Evolutionary conservation across 2,113 vertebrate species (phyloP), one percentile per base, ranked within the genome.

Genomic region (Phalacrocorax pelagicus): DNA sequence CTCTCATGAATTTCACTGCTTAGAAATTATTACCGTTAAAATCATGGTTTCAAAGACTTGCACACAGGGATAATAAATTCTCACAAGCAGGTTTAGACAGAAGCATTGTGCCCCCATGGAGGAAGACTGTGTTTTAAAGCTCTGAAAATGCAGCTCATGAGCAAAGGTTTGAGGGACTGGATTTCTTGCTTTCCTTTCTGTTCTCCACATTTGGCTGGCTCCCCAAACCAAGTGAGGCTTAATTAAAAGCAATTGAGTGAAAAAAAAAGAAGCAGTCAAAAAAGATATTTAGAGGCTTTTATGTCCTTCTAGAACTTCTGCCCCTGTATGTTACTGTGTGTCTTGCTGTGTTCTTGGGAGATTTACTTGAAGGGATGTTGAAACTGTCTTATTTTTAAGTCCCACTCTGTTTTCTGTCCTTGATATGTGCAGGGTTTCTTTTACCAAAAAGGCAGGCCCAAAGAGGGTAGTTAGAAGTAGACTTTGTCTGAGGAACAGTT

Each of bases 21-120:
- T 57, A 88, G 94, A 63, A 96, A 96, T 97, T 91, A 96, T 94
- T 97, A 86, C 94, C 90, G 49, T 95, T 95, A 96, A 83, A 96
- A 93, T 93, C 77, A 90, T 18, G 63, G 89, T 75, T 96, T 94
- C 96, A 94, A 95, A 97, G 94, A 79, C 78, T 63, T 71, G 55
- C 6, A 6, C 81, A 58, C 81, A 77, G 91, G 95, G 88, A 88
- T 82, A 92, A 97, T 97, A 97, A 96, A 97, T 97, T 93, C 92
- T 96, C 92, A 42, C 83, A 79, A 95, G 93, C 77, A 85, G 94
- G 77, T 96, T 96, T 87, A 81, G 91, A 62, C 44, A 67, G 85
- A 81, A 94, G 65, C 62, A 38, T 11, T 78, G 85, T 19, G 42
- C 78, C 70, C 22, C 67, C 63, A 15, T 10, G 66, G 94, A 97